Evolutionary conservation across 2,888 invertebrate species (phyloP).

Genomic region (Cistogaster globosa): DNA sequence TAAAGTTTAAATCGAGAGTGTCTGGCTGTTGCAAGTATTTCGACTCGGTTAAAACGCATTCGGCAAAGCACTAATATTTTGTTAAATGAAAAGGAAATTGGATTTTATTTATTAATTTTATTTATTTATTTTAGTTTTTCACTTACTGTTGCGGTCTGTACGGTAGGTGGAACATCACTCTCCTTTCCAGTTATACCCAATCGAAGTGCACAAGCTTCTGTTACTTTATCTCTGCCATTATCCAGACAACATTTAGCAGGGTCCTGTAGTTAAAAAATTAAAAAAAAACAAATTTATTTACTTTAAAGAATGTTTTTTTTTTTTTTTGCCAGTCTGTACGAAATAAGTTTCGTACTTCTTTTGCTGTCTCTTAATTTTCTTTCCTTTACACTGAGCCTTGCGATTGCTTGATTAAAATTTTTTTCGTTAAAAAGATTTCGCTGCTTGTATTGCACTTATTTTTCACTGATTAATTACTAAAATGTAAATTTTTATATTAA

Average conservation of each 20-base stretch:
- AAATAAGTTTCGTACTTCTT: too few species aligned
- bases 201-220: constrained; percentile 77
- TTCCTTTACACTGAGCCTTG: too few species aligned
- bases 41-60: constrained; percentile 79
- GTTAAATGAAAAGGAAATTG: background rate
- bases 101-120: background rate
- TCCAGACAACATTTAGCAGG: constrained; percentile 80
- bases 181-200: constrained; percentile 75
- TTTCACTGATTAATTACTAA: too few species aligned
- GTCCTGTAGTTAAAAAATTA: constrained; percentile 74
- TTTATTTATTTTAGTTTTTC: background rate
- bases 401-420: too few species aligned
- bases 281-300: background rate
- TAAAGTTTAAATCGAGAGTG: constrained; percentile 73
- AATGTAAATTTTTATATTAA: too few species aligned
- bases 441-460: too few species aligned
- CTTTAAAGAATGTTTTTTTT: too few species aligned
- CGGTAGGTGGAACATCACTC: constrained; percentile 72
- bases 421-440: too few species aligned
- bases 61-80: constrained; percentile 79
- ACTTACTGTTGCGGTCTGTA: constrained; percentile 78
- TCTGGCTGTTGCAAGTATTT: constrained; percentile 76
- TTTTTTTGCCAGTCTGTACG: too few species aligned
- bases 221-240: constrained; percentile 78
- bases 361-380: too few species aligned